Percentiles rank a stretch among this genome's conserved stretches.
phyloP scores from a whole-genome alignment of 2,113 vertebrate species.

The Spea multiplicata region DNA sequence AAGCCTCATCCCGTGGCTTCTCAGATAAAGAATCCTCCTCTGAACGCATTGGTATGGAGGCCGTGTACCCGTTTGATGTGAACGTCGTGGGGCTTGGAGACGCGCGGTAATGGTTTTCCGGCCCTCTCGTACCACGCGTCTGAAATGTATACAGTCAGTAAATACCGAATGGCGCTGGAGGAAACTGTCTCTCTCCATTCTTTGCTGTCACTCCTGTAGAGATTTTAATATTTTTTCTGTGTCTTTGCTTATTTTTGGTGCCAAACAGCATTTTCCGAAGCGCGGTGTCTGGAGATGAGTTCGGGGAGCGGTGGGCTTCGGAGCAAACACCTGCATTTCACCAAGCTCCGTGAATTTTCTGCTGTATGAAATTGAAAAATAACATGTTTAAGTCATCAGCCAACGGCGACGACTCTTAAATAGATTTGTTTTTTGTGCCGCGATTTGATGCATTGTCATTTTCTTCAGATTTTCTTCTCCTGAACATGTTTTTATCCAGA shows the following conservation, averaged over 20 bases:
- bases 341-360: constrained; percentile 56
- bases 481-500: constrained; percentile 6
- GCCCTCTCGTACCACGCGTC: no score
- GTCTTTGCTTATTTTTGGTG: constrained; percentile 72
- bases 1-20: no score
- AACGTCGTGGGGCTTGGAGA: no score
- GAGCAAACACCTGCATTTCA: constrained; percentile 53
- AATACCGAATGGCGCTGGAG: constrained; percentile 63
- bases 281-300: constrained; percentile 62
- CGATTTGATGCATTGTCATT: constrained; percentile 58
- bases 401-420: constrained; percentile 56
- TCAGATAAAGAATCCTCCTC: no score
- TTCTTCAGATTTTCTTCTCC: background rate
- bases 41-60: no score
- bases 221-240: constrained; percentile 77
- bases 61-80: no score
- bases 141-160: no score
- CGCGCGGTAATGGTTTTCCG: no score
- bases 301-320: constrained; percentile 52
- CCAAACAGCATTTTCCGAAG: constrained; percentile 75
- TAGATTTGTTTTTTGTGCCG: constrained; percentile 47
- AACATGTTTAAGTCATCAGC: constrained; percentile 49
- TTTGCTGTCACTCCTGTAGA: constrained; percentile 75
- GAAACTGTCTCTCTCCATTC: constrained; percentile 74
- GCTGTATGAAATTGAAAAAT: constrained; percentile 47